A percentile compares a stretch with the other conserved stretches of the same genome.
Conservation (phyloP, 2,113 vertebrate species). For the Cinclus mexicanus region DNA sequence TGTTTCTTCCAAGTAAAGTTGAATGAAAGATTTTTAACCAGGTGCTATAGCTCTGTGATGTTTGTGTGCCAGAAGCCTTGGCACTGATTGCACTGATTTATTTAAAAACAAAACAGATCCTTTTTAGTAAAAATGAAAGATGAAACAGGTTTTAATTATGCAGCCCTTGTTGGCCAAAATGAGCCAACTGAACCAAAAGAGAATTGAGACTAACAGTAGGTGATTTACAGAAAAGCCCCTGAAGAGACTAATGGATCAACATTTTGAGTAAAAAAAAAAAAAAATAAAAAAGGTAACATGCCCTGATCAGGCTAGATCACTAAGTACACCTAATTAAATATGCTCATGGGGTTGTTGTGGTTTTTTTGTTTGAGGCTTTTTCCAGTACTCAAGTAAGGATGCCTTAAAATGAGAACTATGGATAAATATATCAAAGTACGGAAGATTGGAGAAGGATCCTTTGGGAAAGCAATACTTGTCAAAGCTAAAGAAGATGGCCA, state of each 20-base stretch:
- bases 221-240: not conserved
- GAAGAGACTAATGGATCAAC: not conserved
- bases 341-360: not conserved
- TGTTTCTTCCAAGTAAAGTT: not conserved
- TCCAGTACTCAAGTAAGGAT: slow-evolving; percentile 74
- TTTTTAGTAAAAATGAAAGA: not conserved
- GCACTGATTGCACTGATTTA: not conserved
- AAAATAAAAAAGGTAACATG: not conserved
- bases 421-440: slow-evolving; percentile 91
- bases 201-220: not conserved
- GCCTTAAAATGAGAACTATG: slow-evolving; percentile 80
- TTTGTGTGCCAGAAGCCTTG: not conserved
- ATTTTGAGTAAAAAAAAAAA: not conserved
- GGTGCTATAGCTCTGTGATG: not conserved
- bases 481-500: slow-evolving; percentile 87
- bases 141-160: not conserved
- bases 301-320: not conserved
- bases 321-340: not conserved
- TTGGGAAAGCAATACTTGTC: slow-evolving; percentile 95
- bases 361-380: too few species aligned
- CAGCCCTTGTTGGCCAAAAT: not conserved
- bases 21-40: not conserved
- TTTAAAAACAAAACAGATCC: not conserved
- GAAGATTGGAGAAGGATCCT: slow-evolving; percentile 97
- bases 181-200: not conserved